Evolutionary conservation across 2,113 vertebrate genomes (phyloP).

Genomic region (Ictalurus punctatus): DNA sequence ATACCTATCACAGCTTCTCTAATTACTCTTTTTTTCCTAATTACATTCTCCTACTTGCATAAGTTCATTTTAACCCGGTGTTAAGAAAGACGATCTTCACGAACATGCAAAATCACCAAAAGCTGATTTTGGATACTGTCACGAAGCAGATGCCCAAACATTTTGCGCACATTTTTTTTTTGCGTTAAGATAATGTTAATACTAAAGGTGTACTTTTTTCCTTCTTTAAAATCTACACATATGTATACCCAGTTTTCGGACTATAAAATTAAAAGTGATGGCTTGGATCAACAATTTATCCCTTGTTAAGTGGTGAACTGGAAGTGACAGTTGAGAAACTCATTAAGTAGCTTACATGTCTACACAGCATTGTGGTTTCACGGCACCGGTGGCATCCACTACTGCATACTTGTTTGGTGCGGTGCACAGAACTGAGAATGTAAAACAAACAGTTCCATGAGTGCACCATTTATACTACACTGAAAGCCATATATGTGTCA

Average conservation of each 20-base stretch:
- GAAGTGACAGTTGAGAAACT: not conserved
- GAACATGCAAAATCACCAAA: not conserved
- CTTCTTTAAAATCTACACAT: not conserved
- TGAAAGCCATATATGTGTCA: too few species aligned
- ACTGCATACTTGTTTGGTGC: constrained; percentile 96
- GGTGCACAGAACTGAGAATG: constrained; percentile 91
- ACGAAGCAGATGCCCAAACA: not conserved
- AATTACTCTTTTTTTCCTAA: not conserved
- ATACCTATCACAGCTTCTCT: not conserved
- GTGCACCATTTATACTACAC: not conserved
- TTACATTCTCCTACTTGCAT: not conserved
- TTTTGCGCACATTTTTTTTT: not conserved
- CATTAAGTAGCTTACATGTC: constrained; percentile 87
- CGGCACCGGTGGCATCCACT: constrained; percentile 92
- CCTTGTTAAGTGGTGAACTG: not conserved
- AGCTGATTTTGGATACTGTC: not conserved
- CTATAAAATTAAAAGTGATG: not conserved
- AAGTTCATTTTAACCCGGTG: not conserved
- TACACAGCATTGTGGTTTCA: constrained; percentile 97
- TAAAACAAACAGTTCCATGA: not conserved
- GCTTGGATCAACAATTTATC: not conserved
- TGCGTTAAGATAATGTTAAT: not conserved
- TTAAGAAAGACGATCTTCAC: not conserved
- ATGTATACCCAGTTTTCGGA: not conserved
- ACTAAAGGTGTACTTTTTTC: not conserved